A percentile compares a stretch with the other conserved stretches of the same genome.
Conservation (phyloP, 2,113 vertebrate genomes). For the Scolopax mira region DNA sequence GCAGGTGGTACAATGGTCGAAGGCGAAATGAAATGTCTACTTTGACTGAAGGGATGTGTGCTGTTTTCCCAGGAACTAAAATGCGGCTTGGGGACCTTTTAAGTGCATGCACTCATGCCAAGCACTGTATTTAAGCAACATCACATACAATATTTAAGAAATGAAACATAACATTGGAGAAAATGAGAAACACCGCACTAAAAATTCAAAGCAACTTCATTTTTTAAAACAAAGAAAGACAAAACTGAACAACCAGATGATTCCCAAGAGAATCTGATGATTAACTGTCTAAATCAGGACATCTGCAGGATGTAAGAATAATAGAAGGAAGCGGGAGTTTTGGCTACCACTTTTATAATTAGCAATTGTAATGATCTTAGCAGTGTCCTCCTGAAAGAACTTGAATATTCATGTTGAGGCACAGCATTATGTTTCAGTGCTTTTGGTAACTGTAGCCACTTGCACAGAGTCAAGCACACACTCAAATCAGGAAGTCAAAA, state of each 20-base stretch:
- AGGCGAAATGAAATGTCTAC: not conserved
- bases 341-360: slow-evolving; percentile 72
- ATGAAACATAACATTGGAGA: slow-evolving; percentile 1
- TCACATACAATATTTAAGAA: slow-evolving; percentile 12
- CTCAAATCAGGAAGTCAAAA: slow-evolving; percentile 46
- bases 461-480: slow-evolving; percentile 33
- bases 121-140: not conserved
- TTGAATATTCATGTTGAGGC: slow-evolving; percentile 41
- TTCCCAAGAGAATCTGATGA: slow-evolving; percentile 57
- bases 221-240: not conserved
- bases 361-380: slow-evolving; percentile 68
- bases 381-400: slow-evolving; percentile 44
- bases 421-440: not conserved
- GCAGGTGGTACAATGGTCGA: slow-evolving; percentile 10
- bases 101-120: not conserved
- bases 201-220: not conserved
- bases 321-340: slow-evolving; percentile 71
- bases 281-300: slow-evolving; percentile 67
- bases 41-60: not conserved
- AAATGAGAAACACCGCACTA: not conserved
- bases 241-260: slow-evolving; percentile 43
- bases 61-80: not conserved
- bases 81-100: not conserved
- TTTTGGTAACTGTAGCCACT: slow-evolving; percentile 47
- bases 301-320: slow-evolving; percentile 79